Percentiles rank a stretch among this genome's conserved stretches.
phyloP scores from a whole-genome alignment of 2,113 vertebrate genomes.

The Donacobius atricapilla region DNA sequence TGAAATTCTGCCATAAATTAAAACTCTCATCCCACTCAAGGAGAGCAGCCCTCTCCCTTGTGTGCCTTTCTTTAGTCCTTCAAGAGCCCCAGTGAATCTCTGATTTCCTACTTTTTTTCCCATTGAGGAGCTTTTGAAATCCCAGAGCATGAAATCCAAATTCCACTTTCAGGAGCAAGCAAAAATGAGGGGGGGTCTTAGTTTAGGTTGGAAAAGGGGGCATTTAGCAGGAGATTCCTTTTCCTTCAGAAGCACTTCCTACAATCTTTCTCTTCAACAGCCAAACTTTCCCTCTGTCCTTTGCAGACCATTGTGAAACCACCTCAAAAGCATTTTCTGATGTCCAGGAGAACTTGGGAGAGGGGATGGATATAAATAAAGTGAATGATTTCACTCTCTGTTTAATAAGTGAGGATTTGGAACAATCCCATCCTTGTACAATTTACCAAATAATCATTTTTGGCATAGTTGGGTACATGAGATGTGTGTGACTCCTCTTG shows the following conservation, averaged over 20 bases:
- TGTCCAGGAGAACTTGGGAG: neutral
- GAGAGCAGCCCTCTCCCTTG: neutral
- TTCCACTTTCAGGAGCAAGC: neutral
- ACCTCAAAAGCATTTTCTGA: neutral
- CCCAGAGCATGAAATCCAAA: neutral
- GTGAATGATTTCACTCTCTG: neutral
- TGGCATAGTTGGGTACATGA: neutral
- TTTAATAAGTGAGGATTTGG: neutral
- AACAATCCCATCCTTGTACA: neutral
- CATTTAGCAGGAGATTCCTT: neutral
- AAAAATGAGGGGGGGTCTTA: neutral
- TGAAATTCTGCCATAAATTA: neutral
- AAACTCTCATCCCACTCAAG: neutral
- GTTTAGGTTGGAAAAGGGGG: neutral
- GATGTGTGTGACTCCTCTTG: neutral
- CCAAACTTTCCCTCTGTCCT: neutral
- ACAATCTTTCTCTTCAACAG: neutral
- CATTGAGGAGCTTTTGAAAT: neutral
- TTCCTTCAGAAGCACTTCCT: neutral
- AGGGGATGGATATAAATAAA: neutral
- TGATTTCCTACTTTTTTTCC: neutral
- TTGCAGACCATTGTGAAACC: neutral
- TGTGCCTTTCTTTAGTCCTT: neutral
- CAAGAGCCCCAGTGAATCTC: neutral
- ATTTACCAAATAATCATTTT: neutral